Evolutionary conservation across 2,888 invertebrate species (phyloP).

Genomic region (Leptopilina myrica): DNA sequence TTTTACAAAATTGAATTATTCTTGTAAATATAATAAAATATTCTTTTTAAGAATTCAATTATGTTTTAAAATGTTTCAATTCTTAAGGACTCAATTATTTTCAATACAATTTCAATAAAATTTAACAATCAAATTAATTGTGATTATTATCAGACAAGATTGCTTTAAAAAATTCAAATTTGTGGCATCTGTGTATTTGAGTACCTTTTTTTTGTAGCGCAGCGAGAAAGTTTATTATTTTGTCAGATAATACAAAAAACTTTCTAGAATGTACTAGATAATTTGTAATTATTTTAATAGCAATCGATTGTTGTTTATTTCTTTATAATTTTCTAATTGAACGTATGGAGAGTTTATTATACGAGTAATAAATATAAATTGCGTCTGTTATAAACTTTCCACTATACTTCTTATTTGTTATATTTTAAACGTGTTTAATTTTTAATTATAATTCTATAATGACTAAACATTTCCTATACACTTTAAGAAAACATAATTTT

Average conservation of each 20-base stretch:
- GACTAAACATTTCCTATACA: background rate
- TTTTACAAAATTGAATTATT: too few species aligned
- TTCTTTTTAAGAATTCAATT: too few species aligned
- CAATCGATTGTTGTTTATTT: slow-evolving; percentile 7
- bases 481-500: background rate
- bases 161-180: too few species aligned
- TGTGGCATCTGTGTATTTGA: too few species aligned
- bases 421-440: background rate
- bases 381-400: slow-evolving; percentile 5
- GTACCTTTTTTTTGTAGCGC: too few species aligned
- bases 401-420: background rate
- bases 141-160: too few species aligned
- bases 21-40: too few species aligned
- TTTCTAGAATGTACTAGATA: slow-evolving; percentile 28
- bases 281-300: slow-evolving; percentile 19
- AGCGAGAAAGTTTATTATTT: slow-evolving; percentile 20
- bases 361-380: background rate
- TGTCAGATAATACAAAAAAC: slow-evolving; percentile 10
- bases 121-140: too few species aligned
- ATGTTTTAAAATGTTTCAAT: too few species aligned
- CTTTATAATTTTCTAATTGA: slow-evolving; percentile 9
- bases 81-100: too few species aligned
- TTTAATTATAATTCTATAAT: background rate
- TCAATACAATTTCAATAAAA: too few species aligned
- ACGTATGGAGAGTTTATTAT: slow-evolving; percentile 18